Evolutionary conservation across 2,888 invertebrate species (phyloP), one percentile per base, ranked within the genome.

Genomic region (Epinotia bilunana): DNA sequence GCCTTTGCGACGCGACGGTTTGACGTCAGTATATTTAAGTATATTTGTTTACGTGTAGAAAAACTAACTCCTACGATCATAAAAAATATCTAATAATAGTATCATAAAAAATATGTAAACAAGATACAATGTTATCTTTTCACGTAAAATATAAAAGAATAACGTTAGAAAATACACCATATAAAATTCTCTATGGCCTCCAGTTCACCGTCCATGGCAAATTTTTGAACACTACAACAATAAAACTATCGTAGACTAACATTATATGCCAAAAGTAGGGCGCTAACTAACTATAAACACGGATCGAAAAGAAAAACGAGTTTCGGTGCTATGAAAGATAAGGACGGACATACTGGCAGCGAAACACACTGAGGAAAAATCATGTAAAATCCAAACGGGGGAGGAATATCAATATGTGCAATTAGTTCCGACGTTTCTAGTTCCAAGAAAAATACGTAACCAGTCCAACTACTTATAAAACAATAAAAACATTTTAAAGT

Each of bases 341-440:
- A 84, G 79, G 83, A 81, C 78, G 53, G 77, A 77, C 72, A 74
- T 76, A 80, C 72, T 73, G 60, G 28, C 62, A 23, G 81, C 83
- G 88, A 83, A 86, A 88, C 76, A 79, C 81, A 86, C 79, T 91
- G 90, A 91, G 91, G 91, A 91, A 89, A 91, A 89, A 78, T 72
- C 77, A 67, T 53, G 12, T 72, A 57, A 65, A 49, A 43, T 61
- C 33, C 9, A 33, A 60, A 72, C 23, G 65, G 46, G 74, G 67
- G 72, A 43, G 33, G 63, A 69, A 67, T 67, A 57, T 49, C 72
- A 69, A 68, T 68, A 68, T 64, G 57, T 63, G 68, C 20, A 76
- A 72, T 76, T 76, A 68, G 55, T 68, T 72, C 72, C 63, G 68
- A 57, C 11, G 43, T 72, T 67, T 69, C 61, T 60, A 61, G 43